Evolutionary conservation across 2,797 vertebrate genomes (phyloP).

Genomic region (Phoebastria nigripes): DNA sequence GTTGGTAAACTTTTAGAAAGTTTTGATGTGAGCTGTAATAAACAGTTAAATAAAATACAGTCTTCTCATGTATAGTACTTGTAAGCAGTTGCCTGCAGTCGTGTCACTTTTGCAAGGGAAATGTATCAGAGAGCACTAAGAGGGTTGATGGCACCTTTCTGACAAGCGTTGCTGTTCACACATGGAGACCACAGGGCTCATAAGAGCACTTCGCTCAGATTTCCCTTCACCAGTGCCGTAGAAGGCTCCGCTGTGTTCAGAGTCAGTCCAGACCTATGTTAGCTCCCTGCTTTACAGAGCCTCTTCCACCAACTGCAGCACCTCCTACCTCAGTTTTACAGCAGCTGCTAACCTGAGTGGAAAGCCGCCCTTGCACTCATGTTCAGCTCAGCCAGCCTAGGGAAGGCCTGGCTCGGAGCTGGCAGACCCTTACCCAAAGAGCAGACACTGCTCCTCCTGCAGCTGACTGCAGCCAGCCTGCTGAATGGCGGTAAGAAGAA

Average conservation of each 20-base stretch:
- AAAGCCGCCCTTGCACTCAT: not conserved
- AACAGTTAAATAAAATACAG: not conserved
- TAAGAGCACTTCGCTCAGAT: not conserved
- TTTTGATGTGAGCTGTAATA: not conserved
- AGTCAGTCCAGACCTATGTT: not conserved
- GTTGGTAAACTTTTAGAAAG: not conserved
- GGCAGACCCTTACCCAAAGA: not conserved
- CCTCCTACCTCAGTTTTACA: not conserved
- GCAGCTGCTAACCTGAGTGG: not conserved
- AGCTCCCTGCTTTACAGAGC: not conserved
- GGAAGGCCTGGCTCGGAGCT: not conserved
- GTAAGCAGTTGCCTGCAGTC: not conserved
- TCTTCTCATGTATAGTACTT: not conserved
- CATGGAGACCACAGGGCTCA: fast-evolving
- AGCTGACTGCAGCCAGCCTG: not conserved
- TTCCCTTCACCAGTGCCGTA: not conserved
- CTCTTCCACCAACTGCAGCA: not conserved
- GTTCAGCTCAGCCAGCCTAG: not conserved
- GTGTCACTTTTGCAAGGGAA: not conserved
- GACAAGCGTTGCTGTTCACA: not conserved
- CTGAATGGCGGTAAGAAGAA: not conserved
- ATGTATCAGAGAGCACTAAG: fast-evolving
- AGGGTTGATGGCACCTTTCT: not conserved
- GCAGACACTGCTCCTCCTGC: not conserved
- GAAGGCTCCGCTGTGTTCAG: not conserved